Percentiles rank a stretch among this genome's conserved stretches.
Evolutionary conservation across 2,888 invertebrate species (phyloP).

Genomic region (Helicoverpa assulta): DNA sequence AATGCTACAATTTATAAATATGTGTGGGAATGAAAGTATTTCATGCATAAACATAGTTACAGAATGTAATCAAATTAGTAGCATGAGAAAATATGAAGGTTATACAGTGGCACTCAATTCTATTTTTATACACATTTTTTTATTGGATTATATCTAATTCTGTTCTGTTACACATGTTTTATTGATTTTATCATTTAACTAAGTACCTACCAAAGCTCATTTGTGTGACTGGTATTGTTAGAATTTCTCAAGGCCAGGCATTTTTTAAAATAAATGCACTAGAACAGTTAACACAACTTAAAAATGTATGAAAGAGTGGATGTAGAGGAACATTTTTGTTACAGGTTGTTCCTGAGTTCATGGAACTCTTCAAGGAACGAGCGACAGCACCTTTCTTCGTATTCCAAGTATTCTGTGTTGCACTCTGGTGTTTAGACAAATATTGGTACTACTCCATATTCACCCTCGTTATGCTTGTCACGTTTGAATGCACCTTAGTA

Average conservation of each 20-base stretch:
- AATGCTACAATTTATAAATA: slow-evolving; percentile 1
- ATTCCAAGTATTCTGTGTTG: slow-evolving; percentile 99
- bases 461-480: slow-evolving; percentile 98
- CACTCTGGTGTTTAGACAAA: slow-evolving; percentile 99
- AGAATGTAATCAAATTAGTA: slow-evolving; percentile 36
- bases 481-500: slow-evolving; percentile 99
- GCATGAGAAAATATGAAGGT: slow-evolving; percentile 38
- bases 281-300: neutral
- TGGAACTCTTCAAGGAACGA: slow-evolving; percentile 98
- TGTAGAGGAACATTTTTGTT: slow-evolving; percentile 60
- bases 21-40: slow-evolving; percentile 14
- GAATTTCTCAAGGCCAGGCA: slow-evolving; percentile 2
- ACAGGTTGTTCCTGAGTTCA: slow-evolving; percentile 97
- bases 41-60: slow-evolving; percentile 13
- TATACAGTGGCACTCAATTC: neutral
- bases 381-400: slow-evolving; percentile 99
- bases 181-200: slow-evolving; percentile 24
- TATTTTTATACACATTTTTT: slow-evolving; percentile 13
- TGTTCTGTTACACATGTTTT: neutral
- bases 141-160: slow-evolving; percentile 38
- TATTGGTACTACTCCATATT: slow-evolving; percentile 99
- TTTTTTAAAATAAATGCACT: neutral
- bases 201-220: slow-evolving; percentile 3
- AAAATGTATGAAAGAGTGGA: neutral
- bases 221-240: slow-evolving; percentile 30